Conservation (phyloP, 2,113 vertebrate genomes). For the Trichechus manatus region DNA sequence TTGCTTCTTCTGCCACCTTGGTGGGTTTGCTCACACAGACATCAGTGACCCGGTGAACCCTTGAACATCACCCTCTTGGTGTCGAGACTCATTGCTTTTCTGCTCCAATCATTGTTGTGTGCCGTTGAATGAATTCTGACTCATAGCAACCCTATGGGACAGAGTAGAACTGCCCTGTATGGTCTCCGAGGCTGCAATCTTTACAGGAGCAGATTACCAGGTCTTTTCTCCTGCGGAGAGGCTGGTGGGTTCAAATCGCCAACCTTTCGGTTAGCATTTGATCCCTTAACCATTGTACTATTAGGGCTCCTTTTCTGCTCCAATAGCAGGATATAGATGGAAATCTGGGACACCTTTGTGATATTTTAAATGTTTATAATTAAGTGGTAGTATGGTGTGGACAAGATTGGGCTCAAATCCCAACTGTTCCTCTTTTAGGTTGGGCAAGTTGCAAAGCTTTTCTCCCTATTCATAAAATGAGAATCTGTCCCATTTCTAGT, state of each 20-base stretch:
- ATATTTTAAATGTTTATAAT: neutral
- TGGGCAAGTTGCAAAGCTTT: neutral
- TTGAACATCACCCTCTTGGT: neutral
- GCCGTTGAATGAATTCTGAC: too few species aligned
- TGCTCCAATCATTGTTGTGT: too few species aligned
- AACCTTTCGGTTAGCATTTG: too few species aligned
- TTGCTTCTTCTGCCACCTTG: neutral
- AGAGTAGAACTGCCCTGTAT: too few species aligned
- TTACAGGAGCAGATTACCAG: too few species aligned
- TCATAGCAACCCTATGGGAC: too few species aligned
- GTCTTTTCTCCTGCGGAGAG: too few species aligned
- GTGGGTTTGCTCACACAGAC: neutral
- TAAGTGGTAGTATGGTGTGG: accelerated
- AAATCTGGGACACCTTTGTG: neutral
- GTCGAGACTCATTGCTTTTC: neutral
- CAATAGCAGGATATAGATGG: neutral
- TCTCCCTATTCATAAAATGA: neutral
- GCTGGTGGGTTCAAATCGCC: too few species aligned
- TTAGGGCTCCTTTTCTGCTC: too few species aligned
- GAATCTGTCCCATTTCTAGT: neutral
- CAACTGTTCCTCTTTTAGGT: neutral
- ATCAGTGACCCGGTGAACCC: neutral
- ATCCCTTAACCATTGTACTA: too few species aligned
- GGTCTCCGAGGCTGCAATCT: too few species aligned
- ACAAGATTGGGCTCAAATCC: neutral